These are phyloP conservation scores for Mellilla xanthometata DNA, from an alignment of 2,888 invertebrate genomes.

Conservation along the genomic window DNA sequence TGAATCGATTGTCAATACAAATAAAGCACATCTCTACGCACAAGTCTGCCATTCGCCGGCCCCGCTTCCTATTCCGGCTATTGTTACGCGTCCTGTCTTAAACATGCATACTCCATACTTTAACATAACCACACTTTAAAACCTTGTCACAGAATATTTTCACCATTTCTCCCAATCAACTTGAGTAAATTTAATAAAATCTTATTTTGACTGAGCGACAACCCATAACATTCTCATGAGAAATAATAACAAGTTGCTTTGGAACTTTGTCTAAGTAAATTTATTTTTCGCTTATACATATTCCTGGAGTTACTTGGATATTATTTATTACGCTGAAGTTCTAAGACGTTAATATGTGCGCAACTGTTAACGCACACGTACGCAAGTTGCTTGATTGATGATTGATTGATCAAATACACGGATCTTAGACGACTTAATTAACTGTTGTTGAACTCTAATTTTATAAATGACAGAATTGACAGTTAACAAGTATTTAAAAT, in stretches of 20 bases:
- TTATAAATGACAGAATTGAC: constrained; percentile 10
- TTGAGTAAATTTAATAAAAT: not conserved
- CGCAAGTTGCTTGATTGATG: constrained; percentile 17
- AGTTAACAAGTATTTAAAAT: not conserved
- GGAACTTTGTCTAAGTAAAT: not conserved
- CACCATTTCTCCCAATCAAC: not conserved
- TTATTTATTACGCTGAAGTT: constrained; percentile 1
- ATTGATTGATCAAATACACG: constrained; percentile 24
- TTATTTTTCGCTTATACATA: not conserved
- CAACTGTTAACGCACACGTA: constrained; percentile 2
- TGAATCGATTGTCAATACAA: constrained; percentile 3
- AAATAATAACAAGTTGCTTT: not conserved
- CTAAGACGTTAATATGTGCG: not conserved
- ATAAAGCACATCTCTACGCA: constrained; percentile 14
- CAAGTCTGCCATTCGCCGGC: constrained; percentile 58
- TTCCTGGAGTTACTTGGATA: not conserved
- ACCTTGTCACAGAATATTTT: constrained; percentile 12
- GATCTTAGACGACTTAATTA: constrained; percentile 15
- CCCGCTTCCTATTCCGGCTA: constrained; percentile 80
- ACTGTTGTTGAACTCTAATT: constrained; percentile 11
- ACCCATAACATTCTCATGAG: not conserved
- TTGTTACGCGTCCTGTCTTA: constrained; percentile 76
- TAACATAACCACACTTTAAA: constrained; percentile 33
- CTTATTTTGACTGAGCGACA: not conserved
- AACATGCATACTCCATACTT: constrained; percentile 52